Conservation (phyloP, 92 coral and sea anemone genomes). For the Epizoanthus scotinus region DNA sequence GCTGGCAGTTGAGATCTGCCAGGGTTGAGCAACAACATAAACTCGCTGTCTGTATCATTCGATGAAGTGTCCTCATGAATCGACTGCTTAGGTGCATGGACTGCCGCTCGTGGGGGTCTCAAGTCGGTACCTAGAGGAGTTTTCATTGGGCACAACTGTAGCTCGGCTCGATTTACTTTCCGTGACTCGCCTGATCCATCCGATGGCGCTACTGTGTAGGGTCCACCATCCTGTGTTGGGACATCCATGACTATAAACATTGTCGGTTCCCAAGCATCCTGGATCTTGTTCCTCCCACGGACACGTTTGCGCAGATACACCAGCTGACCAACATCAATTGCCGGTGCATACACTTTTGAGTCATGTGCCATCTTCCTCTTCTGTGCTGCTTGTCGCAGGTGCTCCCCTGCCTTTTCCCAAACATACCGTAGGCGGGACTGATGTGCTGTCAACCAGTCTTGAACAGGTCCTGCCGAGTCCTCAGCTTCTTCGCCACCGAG, state of each 20-base stretch:
- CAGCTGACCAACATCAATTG: slow-evolving; percentile 37
- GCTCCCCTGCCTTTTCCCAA: slow-evolving; percentile 56
- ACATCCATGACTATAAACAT: slow-evolving; percentile 57
- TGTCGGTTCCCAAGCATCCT: slow-evolving; percentile 63
- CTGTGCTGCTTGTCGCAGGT: slow-evolving; percentile 46
- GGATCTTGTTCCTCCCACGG: slow-evolving; percentile 57
- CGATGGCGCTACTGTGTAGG: slow-evolving; percentile 51
- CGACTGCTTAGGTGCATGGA: slow-evolving; percentile 18
- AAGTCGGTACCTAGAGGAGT: slow-evolving; percentile 3
- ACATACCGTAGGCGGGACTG: slow-evolving; percentile 37
- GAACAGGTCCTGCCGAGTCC: not conserved
- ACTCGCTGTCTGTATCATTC: slow-evolving; percentile 42
- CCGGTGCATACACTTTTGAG: slow-evolving; percentile 25
- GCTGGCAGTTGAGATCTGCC: slow-evolving; percentile 18
- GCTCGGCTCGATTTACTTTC: slow-evolving; percentile 51
- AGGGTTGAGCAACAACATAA: slow-evolving; percentile 43
- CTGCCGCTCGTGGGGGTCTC: slow-evolving; percentile 7
- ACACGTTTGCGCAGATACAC: slow-evolving; percentile 56
- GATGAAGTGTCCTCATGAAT: slow-evolving; percentile 42
- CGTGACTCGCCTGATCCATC: slow-evolving; percentile 39
- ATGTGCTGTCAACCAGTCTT: slow-evolving; percentile 54
- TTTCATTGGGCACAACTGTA: slow-evolving; percentile 52
- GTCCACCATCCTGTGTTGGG: slow-evolving; percentile 56
- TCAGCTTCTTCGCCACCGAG: slow-evolving; percentile 47
- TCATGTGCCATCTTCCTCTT: slow-evolving; percentile 42